phyloP scores from a whole-genome alignment of 2,888 invertebrate genomes.

The Cerastoderma edule region DNA sequence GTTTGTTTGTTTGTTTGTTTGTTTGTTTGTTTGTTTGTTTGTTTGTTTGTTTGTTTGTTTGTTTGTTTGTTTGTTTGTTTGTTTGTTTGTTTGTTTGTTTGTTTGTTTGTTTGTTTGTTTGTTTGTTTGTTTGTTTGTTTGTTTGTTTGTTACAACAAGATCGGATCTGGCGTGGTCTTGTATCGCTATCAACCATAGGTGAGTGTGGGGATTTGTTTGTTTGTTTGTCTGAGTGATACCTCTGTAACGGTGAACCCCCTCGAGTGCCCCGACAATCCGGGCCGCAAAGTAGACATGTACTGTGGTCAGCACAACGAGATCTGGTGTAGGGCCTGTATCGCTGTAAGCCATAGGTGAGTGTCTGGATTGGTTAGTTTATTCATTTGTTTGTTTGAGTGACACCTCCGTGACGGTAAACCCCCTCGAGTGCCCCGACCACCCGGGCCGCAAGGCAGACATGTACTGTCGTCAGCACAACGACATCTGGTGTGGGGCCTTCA shows the following conservation, averaged over 20 bases:
- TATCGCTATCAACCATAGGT: too few relatives aligned
- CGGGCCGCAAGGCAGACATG: slow-evolving; percentile 49
- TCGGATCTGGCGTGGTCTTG: too few relatives aligned
- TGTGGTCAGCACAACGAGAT: slow-evolving; percentile 53
- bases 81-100: too few relatives aligned
- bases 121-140: too few relatives aligned
- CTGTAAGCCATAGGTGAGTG: slow-evolving; percentile 43
- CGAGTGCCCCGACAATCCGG: slow-evolving; percentile 46
- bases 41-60: too few relatives aligned
- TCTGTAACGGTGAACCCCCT: slow-evolving; percentile 26
- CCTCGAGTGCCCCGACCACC: slow-evolving; percentile 48
- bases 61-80: too few relatives aligned
- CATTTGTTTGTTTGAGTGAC: slow-evolving; percentile 3
- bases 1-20: neutral
- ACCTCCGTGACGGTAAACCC: slow-evolving; percentile 15
- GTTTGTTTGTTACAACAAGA: too few relatives aligned
- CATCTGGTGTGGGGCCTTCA: slow-evolving; percentile 51
- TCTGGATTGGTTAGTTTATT: neutral
- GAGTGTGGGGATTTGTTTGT: too few relatives aligned
- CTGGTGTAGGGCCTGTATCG: slow-evolving; percentile 53
- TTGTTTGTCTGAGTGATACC: neutral
- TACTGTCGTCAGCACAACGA: slow-evolving; percentile 53
- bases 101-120: too few relatives aligned
- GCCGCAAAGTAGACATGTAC: slow-evolving; percentile 51
- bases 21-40: neutral